phyloP scores from a whole-genome alignment of 2,797 vertebrate species.

The Premnoplex brunnescens region DNA sequence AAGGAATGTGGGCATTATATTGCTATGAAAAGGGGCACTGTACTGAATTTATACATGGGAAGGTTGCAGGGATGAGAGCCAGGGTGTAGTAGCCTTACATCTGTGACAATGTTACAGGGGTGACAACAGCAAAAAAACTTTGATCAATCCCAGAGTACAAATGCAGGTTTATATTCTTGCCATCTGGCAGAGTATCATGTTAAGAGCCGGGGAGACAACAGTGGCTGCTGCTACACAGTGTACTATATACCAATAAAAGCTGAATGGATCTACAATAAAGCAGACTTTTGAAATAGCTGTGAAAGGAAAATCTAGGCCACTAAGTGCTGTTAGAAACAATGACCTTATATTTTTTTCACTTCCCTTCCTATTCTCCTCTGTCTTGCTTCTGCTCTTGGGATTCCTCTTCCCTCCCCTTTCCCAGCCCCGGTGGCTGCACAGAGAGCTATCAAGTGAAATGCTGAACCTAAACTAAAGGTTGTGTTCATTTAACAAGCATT shows the following conservation, averaged over 20 bases:
- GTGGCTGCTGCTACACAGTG: conserved; percentile 49
- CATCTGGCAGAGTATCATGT: conserved; percentile 72
- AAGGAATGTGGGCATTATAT: conserved; percentile 25
- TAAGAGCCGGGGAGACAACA: conserved; percentile 61
- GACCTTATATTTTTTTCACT: conserved; percentile 28
- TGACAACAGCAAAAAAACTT: conserved; percentile 63
- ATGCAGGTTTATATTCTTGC: conserved; percentile 65
- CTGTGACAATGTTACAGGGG: conserved; percentile 47
- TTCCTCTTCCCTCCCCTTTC: conserved; percentile 34
- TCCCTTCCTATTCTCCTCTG: conserved; percentile 20
- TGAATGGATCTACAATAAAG: conserved; percentile 60
- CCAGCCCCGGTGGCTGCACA: neutral
- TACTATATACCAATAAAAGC: conserved; percentile 61
- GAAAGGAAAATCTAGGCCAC: conserved; percentile 60
- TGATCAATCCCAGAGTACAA: conserved; percentile 58
- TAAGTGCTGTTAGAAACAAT: conserved; percentile 56
- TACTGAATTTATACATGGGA: neutral
- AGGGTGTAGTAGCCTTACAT: conserved; percentile 16
- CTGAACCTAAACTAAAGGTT: conserved; percentile 42
- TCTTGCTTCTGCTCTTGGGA: conserved; percentile 35
- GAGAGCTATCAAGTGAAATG: conserved; percentile 45
- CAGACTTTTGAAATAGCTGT: conserved; percentile 53
- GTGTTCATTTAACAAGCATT: conserved; percentile 43
- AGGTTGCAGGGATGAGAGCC: neutral
- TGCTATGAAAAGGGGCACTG: conserved; percentile 35